Evolutionary conservation across 2,888 invertebrate species (phyloP).

Genomic region (Cephus pulcher): DNA sequence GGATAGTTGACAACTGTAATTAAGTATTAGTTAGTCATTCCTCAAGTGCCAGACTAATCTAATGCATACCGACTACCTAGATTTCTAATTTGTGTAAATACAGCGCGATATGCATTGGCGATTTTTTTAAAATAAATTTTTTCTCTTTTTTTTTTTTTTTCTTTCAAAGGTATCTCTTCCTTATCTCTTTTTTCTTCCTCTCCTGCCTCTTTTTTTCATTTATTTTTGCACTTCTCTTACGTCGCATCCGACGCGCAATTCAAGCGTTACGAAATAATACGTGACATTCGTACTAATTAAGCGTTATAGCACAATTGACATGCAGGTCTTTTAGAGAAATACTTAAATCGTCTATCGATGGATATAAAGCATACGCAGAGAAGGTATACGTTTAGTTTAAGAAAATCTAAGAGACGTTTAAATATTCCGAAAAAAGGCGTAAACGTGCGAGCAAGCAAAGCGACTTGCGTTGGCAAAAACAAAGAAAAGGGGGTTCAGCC

Average conservation of each 20-base stretch:
- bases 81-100: slow-evolving; percentile 21
- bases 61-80: background rate
- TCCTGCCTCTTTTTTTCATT: background rate
- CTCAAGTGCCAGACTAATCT: background rate
- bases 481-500: background rate
- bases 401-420: background rate
- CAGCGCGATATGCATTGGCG: slow-evolving; percentile 5
- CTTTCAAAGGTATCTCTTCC: background rate
- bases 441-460: background rate
- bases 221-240: background rate
- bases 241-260: background rate
- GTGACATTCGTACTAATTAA: slow-evolving; percentile 9
- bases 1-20: background rate
- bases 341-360: background rate
- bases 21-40: background rate
- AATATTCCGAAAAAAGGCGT: background rate
- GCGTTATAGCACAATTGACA: slow-evolving; percentile 10
- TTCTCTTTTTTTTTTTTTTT: slow-evolving; percentile 9
- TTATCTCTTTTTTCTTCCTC: background rate
- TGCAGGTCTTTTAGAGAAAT: background rate
- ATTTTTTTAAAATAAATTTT: slow-evolving; percentile 10
- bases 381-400: background rate
- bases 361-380: background rate
- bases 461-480: background rate
- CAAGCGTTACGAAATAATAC: background rate